Evolutionary conservation across 2,113 vertebrate genomes (phyloP).

Genomic region (Lepus timidus): DNA sequence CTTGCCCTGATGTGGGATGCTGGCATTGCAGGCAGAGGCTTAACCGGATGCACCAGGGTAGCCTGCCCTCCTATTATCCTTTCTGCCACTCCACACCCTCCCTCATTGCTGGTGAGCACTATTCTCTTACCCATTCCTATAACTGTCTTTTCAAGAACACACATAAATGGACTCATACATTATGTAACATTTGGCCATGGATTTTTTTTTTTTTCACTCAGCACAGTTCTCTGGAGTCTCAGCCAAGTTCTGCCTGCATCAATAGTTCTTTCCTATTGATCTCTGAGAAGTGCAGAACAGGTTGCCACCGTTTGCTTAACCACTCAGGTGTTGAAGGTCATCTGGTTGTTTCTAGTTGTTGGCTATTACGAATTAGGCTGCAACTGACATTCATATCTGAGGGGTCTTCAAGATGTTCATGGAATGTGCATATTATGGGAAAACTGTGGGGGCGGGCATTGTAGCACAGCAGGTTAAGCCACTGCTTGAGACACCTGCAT

Average conservation of each 20-base stretch:
- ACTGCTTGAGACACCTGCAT: too few relatives aligned
- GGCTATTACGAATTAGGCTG: background rate
- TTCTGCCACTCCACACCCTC: background rate
- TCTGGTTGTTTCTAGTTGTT: background rate
- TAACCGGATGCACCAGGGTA: too few relatives aligned
- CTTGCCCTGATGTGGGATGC: too few relatives aligned
- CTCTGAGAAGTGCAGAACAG: background rate
- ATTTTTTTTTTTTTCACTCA: background rate
- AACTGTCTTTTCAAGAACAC: slow-evolving; percentile 42
- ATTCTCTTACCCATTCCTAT: background rate
- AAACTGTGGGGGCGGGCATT: too few relatives aligned
- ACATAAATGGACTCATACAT: background rate
- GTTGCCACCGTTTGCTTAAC: background rate
- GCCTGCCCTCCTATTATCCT: background rate
- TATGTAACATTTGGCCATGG: background rate
- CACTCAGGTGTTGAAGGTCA: background rate
- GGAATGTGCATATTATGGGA: too few relatives aligned
- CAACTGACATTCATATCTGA: background rate
- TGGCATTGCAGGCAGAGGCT: too few relatives aligned
- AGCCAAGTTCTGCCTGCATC: background rate
- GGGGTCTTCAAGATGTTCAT: too few relatives aligned
- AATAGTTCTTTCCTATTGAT: background rate
- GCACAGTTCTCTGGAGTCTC: background rate
- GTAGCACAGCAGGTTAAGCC: too few relatives aligned
- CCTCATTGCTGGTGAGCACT: background rate